These are phyloP conservation scores for Torymus aiolomorphi DNA, from an alignment of 2,888 invertebrate species.

Conservation along the genomic window DNA sequence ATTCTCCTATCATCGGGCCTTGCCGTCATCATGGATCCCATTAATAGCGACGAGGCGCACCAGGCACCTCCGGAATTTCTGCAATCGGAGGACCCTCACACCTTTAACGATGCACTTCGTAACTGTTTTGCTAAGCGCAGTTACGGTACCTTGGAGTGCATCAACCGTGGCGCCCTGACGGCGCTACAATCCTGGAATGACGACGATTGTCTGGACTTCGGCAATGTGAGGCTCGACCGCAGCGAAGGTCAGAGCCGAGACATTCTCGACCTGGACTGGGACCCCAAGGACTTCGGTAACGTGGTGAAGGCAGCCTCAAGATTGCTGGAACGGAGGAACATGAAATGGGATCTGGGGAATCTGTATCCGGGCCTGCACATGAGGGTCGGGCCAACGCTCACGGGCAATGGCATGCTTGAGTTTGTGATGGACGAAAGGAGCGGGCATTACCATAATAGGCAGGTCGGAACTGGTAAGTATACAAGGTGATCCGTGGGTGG, in stretches of 20 bases:
- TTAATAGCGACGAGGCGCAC: not conserved
- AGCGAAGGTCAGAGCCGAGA: conserved; percentile 82
- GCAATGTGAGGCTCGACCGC: conserved; percentile 80
- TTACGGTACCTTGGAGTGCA: conserved; percentile 77
- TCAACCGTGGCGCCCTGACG: conserved; percentile 83
- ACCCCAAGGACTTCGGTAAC: conserved; percentile 85
- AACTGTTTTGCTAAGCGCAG: conserved; percentile 63
- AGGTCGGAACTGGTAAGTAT: conserved; percentile 80
- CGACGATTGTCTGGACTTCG: conserved; percentile 81
- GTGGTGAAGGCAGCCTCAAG: conserved; percentile 70
- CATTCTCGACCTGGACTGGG: conserved; percentile 82
- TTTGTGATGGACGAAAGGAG: conserved; percentile 82
- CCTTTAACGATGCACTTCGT: conserved; percentile 66
- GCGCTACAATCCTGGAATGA: conserved; percentile 82
- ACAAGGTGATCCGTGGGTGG: no score
- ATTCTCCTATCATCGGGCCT: conserved; percentile 64
- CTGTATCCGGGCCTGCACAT: conserved; percentile 87
- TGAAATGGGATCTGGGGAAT: conserved; percentile 85
- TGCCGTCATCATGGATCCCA: conserved; percentile 69
- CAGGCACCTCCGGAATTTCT: conserved; percentile 44
- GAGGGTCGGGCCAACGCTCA: conserved; percentile 84
- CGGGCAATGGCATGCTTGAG: conserved; percentile 83
- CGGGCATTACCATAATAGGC: conserved; percentile 76
- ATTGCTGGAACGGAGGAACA: conserved; percentile 81
- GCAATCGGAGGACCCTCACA: conserved; percentile 61